Conservation (phyloP, 2,888 invertebrate genomes). For the Mesorhabditis spiculigera region DNA sequence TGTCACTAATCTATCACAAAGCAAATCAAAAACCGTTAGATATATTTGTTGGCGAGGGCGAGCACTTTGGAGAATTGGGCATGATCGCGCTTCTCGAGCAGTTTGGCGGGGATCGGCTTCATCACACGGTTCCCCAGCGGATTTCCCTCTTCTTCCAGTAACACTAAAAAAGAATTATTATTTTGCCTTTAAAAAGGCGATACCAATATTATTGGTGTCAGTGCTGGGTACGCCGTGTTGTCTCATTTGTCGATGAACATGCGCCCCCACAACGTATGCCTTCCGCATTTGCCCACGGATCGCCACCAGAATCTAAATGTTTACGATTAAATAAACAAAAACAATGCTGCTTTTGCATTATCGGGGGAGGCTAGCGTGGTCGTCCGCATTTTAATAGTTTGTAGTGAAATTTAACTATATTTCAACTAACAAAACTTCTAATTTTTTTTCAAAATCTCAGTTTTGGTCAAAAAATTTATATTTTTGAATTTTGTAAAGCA, state of each 20-base stretch:
- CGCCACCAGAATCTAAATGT: conserved; percentile 50
- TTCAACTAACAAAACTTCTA: conserved; percentile 8
- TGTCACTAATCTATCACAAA: too few relatives aligned
- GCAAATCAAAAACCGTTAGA: conserved; percentile 20
- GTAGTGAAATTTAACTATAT: background rate
- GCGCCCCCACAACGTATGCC: conserved; percentile 56
- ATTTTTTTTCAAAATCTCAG: background rate
- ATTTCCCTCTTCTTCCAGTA: conserved; percentile 67
- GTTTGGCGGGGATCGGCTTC: conserved; percentile 79
- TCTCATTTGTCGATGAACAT: conserved; percentile 43
- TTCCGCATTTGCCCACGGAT: conserved; percentile 55
- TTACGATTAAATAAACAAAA: background rate
- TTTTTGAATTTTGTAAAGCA: background rate
- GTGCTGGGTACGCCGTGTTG: conserved; percentile 55
- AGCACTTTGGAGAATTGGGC: conserved; percentile 55
- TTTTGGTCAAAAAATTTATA: conserved; percentile 1
- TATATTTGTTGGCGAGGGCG: conserved; percentile 56
- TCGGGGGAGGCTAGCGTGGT: background rate
- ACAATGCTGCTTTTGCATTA: background rate
- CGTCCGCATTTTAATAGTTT: background rate
- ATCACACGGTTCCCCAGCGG: conserved; percentile 91
- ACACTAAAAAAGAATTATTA: conserved; percentile 63
- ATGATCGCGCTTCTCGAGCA: conserved; percentile 43
- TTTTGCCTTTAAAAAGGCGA: conserved; percentile 8
- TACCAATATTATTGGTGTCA: conserved; percentile 71